Conservation (phyloP, 2,888 invertebrate species). For the Teinopalpus imperialis region DNA sequence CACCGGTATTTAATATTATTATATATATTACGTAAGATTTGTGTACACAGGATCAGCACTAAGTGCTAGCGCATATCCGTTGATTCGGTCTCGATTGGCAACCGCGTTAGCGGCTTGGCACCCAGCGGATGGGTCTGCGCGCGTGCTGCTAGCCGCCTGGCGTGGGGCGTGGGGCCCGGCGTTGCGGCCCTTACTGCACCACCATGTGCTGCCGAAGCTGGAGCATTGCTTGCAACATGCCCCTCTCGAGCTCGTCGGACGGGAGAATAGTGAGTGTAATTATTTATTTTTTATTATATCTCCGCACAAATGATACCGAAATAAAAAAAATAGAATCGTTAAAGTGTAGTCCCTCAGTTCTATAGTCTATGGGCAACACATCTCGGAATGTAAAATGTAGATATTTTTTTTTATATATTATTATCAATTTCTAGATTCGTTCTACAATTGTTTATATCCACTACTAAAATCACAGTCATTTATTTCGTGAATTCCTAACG, state of each 20-base stretch:
- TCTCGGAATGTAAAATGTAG: too few species aligned
- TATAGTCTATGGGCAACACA: too few species aligned
- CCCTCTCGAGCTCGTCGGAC: slow-evolving; percentile 61
- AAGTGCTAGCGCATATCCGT: slow-evolving; percentile 88
- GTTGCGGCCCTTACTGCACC: slow-evolving; percentile 86
- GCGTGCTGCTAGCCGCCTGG: slow-evolving; percentile 96
- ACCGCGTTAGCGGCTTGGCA: slow-evolving; percentile 96
- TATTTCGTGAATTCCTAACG: too few species aligned
- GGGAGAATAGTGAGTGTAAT: slow-evolving; percentile 55
- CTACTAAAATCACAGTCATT: too few species aligned
- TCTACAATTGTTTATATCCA: too few species aligned
- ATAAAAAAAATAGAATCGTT: too few species aligned
- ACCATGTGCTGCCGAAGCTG: slow-evolving; percentile 94
- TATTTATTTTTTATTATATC: slow-evolving; percentile 23
- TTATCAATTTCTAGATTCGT: too few species aligned
- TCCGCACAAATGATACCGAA: too few species aligned
- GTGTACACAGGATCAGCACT: slow-evolving; percentile 70
- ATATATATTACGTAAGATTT: too few species aligned
- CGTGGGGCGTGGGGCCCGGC: slow-evolving; percentile 80
- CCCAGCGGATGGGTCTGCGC: slow-evolving; percentile 96
- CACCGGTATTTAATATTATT: too few species aligned
- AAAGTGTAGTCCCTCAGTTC: too few species aligned
- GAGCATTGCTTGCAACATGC: slow-evolving; percentile 84
- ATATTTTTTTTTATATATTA: too few species aligned
- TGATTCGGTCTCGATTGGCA: slow-evolving; percentile 95